phyloP scores from a whole-genome alignment of 1,140 invertebrate genomes.

The Drosophila pectinifera region DNA sequence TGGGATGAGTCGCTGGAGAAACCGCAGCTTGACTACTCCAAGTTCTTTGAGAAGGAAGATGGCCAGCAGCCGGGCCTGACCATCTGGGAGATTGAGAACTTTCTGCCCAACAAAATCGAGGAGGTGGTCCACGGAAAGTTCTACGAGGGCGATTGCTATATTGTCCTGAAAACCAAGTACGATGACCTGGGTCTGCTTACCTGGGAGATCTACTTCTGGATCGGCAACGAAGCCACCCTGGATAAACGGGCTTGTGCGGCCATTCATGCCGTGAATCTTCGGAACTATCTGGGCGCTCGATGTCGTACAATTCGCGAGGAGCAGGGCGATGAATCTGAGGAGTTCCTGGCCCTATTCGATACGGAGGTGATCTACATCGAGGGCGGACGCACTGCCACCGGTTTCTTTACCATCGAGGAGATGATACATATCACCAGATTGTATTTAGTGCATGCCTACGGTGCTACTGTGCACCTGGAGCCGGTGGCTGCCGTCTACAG shows the following conservation, averaged over 20 bases:
- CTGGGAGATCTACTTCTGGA: constrained; percentile 99
- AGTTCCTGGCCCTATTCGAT: constrained; percentile 97
- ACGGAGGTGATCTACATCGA: constrained; percentile 97
- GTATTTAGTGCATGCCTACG: constrained; percentile 95
- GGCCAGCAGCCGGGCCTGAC: constrained; percentile 95
- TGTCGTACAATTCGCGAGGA: constrained; percentile 99
- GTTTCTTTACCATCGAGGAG: constrained; percentile 99
- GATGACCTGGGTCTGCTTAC: constrained; percentile 94
- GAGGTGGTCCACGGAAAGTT: constrained; percentile 98
- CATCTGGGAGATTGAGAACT: constrained; percentile 99
- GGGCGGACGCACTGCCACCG: constrained; percentile 97
- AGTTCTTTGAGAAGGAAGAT: constrained; percentile 99
- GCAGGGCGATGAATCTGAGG: constrained; percentile 97
- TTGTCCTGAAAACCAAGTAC: constrained; percentile 95
- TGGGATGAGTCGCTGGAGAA: constrained; percentile 98
- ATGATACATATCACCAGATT: constrained; percentile 92
- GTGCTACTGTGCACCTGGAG: constrained; percentile 96
- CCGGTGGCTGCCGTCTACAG: constrained; percentile 90
- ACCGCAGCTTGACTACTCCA: constrained; percentile 98
- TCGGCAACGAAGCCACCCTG: constrained; percentile 97
- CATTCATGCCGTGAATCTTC: constrained; percentile 99
- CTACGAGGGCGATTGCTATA: constrained; percentile 99
- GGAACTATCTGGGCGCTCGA: constrained; percentile 97
- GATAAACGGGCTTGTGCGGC: constrained; percentile 99
- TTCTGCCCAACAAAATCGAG: constrained; percentile 97